Evolutionary conservation across 2,888 invertebrate genomes (phyloP).

Genomic region (Mythimna pallens): DNA sequence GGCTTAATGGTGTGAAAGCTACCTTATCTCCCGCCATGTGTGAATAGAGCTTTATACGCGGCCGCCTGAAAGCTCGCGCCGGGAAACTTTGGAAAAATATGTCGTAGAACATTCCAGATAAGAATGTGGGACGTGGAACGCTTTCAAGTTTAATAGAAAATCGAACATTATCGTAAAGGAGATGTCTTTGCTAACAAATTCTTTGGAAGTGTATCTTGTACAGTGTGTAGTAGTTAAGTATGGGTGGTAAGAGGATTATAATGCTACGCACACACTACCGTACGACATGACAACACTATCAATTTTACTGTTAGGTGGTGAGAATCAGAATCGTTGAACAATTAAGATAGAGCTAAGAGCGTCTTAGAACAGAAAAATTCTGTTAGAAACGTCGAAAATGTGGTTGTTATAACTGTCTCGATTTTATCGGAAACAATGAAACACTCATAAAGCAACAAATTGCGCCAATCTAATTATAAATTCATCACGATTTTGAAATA

Average conservation of each 20-base stretch:
- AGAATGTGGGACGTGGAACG: conserved; percentile 90
- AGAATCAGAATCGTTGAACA: conserved; percentile 24
- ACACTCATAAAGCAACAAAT: conserved; percentile 40
- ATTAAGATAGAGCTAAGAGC: conserved; percentile 38
- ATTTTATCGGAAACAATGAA: conserved; percentile 45
- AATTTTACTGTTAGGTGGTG: conserved; percentile 25
- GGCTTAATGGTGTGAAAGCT: conserved; percentile 91
- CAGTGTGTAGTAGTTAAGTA: conserved; percentile 71
- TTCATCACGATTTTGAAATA: conserved; percentile 57
- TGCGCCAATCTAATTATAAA: conserved; percentile 27
- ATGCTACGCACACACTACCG: conserved; percentile 54
- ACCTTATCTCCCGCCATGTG: conserved; percentile 91
- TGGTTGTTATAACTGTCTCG: conserved; percentile 24
- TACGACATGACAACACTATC: conserved; percentile 43
- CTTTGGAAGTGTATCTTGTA: conserved; percentile 83
- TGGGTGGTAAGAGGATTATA: conserved; percentile 64
- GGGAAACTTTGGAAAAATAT: conserved; percentile 91
- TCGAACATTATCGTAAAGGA: conserved; percentile 91
- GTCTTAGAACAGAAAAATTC: conserved; percentile 23
- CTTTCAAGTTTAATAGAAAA: conserved; percentile 91
- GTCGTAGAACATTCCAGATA: conserved; percentile 90
- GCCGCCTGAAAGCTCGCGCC: conserved; percentile 89
- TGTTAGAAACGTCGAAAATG: conserved; percentile 26
- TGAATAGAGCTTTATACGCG: conserved; percentile 91
- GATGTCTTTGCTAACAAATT: conserved; percentile 90